Conservation (phyloP, 1,140 invertebrate genomes). For the Pollicipes pollicipes region DNA sequence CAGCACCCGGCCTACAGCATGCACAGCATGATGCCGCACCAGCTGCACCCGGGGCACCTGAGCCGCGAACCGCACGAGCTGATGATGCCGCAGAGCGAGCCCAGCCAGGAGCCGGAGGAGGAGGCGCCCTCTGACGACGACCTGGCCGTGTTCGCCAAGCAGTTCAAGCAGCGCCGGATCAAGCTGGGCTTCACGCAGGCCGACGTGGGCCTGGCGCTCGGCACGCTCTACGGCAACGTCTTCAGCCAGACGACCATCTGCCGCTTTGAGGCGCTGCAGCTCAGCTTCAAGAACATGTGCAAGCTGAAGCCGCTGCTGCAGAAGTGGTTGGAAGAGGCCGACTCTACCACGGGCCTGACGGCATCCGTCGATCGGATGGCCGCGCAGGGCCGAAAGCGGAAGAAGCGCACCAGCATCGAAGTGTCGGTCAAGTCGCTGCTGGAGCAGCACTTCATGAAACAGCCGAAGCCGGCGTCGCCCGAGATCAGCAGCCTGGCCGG, state of each 20-base stretch:
- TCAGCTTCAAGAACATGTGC: constrained; percentile 99
- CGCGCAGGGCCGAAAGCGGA: constrained; percentile 88
- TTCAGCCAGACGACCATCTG: constrained; percentile 99
- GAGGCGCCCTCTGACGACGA: constrained; percentile 93
- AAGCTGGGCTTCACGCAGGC: constrained; percentile 97
- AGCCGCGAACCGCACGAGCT: constrained; percentile 18
- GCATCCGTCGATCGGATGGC: constrained; percentile 97
- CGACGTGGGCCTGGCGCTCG: constrained; percentile 91
- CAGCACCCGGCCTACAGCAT: constrained; percentile 56
- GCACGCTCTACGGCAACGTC: constrained; percentile 96
- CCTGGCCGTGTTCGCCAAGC: constrained; percentile 96
- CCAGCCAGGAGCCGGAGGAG: constrained; percentile 41
- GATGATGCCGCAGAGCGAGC: constrained; percentile 19
- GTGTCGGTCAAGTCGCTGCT: constrained; percentile 92
- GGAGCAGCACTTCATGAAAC: constrained; percentile 96
- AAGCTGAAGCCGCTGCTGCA: no score
- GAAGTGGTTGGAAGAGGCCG: constrained; percentile 96
- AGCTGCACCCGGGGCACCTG: constrained; percentile 38
- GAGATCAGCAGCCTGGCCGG: constrained; percentile 90
- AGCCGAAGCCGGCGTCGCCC: constrained; percentile 95
- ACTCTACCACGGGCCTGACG: constrained; percentile 92
- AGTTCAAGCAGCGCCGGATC: constrained; percentile 97
- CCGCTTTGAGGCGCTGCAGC: constrained; percentile 94
- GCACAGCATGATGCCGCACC: constrained; percentile 49
- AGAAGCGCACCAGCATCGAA: no score